These are phyloP conservation scores for Oplegnathus fasciatus DNA, from an alignment of 2,113 vertebrate species.

Conservation along the genomic window DNA sequence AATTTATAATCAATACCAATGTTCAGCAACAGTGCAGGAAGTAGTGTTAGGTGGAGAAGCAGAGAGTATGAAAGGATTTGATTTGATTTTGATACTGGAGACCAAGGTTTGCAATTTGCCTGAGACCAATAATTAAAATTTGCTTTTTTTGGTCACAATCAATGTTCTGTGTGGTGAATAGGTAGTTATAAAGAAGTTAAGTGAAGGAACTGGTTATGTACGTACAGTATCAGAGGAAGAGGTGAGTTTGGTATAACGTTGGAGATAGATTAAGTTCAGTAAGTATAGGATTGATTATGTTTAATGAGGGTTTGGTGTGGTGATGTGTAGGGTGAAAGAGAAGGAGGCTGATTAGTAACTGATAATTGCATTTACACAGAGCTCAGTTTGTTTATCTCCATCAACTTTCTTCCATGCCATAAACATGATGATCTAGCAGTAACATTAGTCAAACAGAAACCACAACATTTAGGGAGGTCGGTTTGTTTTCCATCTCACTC, in stretches of 20 bases:
- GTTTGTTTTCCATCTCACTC: neutral
- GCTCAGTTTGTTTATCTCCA: neutral
- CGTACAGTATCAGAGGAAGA: no score
- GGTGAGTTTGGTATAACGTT: neutral
- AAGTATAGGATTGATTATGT: neutral
- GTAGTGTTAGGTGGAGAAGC: no score
- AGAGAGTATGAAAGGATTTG: no score
- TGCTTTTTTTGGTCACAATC: neutral
- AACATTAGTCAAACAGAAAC: slow-evolving; percentile 6
- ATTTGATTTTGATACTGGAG: neutral
- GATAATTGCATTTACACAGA: neutral
- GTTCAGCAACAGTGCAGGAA: no score
- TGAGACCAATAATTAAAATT: neutral
- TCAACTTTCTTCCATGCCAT: slow-evolving; percentile 42
- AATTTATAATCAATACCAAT: no score
- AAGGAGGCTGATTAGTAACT: neutral
- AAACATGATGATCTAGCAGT: slow-evolving; percentile 17
- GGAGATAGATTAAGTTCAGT: neutral
- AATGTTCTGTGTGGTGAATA: neutral
- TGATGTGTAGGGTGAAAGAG: neutral
- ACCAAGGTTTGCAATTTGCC: neutral
- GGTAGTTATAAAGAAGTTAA: neutral
- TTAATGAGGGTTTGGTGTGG: neutral
- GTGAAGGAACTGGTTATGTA: slow-evolving; percentile 1
- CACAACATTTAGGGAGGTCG: neutral